Percentiles rank a stretch among this genome's conserved stretches.
These are phyloP conservation scores for Timema podura DNA, from an alignment of 2,888 invertebrate species.

Conservation along the genomic window DNA sequence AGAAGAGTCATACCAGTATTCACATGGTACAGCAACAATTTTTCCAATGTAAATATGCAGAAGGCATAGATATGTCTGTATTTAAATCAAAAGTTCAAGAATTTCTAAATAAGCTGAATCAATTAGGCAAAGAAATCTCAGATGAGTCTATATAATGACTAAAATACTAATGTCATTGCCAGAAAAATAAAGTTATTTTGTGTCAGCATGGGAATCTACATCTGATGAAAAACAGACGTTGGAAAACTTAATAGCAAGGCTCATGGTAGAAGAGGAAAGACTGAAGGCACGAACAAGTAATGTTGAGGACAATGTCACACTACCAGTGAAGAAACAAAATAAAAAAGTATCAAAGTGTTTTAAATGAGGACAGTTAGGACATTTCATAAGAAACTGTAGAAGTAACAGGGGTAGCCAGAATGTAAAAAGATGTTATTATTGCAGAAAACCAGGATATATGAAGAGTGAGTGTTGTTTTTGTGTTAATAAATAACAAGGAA, in stretches of 20 bases:
- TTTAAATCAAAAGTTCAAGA: neutral
- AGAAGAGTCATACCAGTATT: neutral
- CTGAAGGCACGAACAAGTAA: neutral
- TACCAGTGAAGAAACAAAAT: neutral
- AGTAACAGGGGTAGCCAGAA: no score
- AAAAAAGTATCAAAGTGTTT: conserved; percentile 5
- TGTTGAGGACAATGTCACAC: neutral
- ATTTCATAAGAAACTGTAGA: neutral
- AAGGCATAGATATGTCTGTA: neutral
- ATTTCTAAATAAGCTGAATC: neutral
- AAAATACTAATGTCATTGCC: neutral
- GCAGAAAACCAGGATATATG: no score
- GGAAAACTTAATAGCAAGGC: neutral
- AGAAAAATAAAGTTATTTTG: conserved; percentile 6
- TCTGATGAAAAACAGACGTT: neutral
- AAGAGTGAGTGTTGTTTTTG: no score
- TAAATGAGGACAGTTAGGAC: neutral
- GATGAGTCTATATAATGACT: neutral
- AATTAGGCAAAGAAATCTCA: neutral
- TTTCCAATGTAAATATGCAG: neutral
- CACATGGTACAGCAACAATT: neutral
- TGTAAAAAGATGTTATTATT: no score
- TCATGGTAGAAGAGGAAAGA: neutral
- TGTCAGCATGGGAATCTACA: conserved; percentile 2
- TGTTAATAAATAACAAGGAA: no score